phyloP scores from a whole-genome alignment of 2,888 invertebrate species.

The Drosophila pseudotakahashii region DNA sequence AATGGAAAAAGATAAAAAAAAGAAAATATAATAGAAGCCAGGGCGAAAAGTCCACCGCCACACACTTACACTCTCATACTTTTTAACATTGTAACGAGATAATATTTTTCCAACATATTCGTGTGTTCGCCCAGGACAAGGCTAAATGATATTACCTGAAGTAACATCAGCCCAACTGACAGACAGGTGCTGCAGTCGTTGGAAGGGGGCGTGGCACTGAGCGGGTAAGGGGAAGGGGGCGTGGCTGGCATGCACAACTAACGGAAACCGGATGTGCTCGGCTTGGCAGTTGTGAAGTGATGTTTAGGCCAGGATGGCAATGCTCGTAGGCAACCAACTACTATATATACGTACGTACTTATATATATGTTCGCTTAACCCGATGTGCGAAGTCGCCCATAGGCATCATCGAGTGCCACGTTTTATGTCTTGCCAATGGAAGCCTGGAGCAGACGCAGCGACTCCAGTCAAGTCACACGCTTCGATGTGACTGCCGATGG shows the following conservation, averaged over 20 bases:
- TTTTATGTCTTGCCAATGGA: constrained; percentile 73
- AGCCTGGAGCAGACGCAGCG: constrained; percentile 34
- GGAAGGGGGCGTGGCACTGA: constrained; percentile 1
- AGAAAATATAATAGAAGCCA: constrained; percentile 5
- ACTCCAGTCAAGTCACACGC: constrained; percentile 31
- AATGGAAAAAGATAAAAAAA: constrained; percentile 9
- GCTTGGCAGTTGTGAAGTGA: constrained; percentile 79
- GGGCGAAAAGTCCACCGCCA: constrained; percentile 13
- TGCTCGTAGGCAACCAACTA: constrained; percentile 25
- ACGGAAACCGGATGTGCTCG: constrained; percentile 78
- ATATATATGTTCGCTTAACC: neutral
- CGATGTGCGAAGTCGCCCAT: constrained; percentile 68
- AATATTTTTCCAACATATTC: constrained; percentile 77
- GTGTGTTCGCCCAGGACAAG: constrained; percentile 41
- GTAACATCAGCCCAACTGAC: constrained; percentile 74
- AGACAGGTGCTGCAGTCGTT: constrained; percentile 18
- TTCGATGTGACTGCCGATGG: constrained; percentile 2
- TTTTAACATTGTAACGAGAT: constrained; percentile 74
- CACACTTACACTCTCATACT: constrained; percentile 2
- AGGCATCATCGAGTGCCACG: constrained; percentile 78
- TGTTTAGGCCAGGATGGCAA: constrained; percentile 62
- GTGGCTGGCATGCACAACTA: constrained; percentile 55
- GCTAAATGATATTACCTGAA: constrained; percentile 80
- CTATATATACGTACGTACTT: neutral
- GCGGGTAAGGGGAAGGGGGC: neutral